Evolutionary conservation across 2,888 invertebrate genomes (phyloP).

Genomic region (Xestoiulus laeticollis): DNA sequence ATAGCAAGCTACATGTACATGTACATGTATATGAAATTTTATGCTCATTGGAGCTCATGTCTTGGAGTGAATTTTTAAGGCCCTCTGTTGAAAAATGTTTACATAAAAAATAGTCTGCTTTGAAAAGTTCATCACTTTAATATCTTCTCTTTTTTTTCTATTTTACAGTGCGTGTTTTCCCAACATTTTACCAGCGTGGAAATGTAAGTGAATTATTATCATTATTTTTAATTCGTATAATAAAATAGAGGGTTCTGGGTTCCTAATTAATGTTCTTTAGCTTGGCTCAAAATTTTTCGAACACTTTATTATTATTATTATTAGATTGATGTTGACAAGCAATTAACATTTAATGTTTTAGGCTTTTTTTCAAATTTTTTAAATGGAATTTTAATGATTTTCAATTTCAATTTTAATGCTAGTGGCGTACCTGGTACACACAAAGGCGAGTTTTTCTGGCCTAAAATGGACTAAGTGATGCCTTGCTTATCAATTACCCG

Average conservation of each 20-base stretch:
- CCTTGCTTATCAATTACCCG: background rate
- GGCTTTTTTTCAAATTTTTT: background rate
- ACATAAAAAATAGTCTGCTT: background rate
- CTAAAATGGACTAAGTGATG: background rate
- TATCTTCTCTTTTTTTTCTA: conserved; percentile 28
- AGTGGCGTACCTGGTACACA: background rate
- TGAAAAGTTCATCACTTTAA: conserved; percentile 17
- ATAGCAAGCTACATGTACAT: too few relatives aligned
- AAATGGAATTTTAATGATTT: background rate
- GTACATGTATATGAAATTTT: too few relatives aligned
- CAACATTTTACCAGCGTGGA: conserved; percentile 90
- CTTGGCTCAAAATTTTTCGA: background rate
- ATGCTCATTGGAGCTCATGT: too few relatives aligned
- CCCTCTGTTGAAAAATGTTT: too few relatives aligned
- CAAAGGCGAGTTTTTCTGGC: background rate
- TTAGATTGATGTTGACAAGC: conserved; percentile 4
- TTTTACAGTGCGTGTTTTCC: conserved; percentile 76
- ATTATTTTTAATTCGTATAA: background rate
- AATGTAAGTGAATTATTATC: conserved; percentile 66
- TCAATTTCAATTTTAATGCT: background rate
- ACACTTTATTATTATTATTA: background rate
- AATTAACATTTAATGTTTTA: background rate
- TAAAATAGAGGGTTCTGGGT: background rate
- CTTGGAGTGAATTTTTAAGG: too few relatives aligned
- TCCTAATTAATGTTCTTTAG: background rate